Percentiles rank a stretch among this genome's conserved stretches.
These are phyloP conservation scores for Aporophyla lueneburgensis DNA, from an alignment of 2,888 invertebrate genomes.

Conservation along the genomic window DNA sequence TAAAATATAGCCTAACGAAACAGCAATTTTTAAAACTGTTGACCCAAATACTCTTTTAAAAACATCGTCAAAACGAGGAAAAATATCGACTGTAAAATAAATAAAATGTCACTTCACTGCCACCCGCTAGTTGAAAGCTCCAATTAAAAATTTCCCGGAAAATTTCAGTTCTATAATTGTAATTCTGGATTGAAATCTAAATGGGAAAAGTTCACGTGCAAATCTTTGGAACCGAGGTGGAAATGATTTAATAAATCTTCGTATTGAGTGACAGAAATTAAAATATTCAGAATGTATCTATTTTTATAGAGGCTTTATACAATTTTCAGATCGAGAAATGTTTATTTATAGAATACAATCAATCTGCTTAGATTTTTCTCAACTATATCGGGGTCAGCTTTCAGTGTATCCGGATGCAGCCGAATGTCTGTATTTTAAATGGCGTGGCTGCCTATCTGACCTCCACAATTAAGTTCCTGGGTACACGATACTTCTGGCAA, in stretches of 20 bases:
- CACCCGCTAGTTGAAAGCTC: constrained; percentile 2
- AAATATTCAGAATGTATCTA: constrained; percentile 5
- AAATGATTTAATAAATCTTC: constrained; percentile 53
- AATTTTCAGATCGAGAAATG: background rate
- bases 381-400: background rate
- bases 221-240: constrained; percentile 32
- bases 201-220: constrained; percentile 58
- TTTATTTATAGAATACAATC: constrained; percentile 18
- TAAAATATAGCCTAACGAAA: background rate
- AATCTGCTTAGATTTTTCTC: background rate
- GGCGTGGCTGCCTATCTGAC: background rate
- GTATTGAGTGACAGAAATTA: constrained; percentile 22
- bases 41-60: background rate
- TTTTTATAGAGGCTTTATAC: constrained; percentile 15
- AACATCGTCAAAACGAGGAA: background rate
- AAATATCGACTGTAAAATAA: constrained; percentile 9
- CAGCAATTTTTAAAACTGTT: no score
- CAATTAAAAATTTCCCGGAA: constrained; percentile 48
- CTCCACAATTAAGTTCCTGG: no score
- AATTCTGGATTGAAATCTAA: constrained; percentile 60
- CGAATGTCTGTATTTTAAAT: background rate
- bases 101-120: background rate
- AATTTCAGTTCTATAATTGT: constrained; percentile 52
- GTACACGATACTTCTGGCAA: no score
- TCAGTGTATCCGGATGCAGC: background rate